phyloP scores from a whole-genome alignment of 1,140 invertebrate genomes.

The Drosophila triauraria region DNA sequence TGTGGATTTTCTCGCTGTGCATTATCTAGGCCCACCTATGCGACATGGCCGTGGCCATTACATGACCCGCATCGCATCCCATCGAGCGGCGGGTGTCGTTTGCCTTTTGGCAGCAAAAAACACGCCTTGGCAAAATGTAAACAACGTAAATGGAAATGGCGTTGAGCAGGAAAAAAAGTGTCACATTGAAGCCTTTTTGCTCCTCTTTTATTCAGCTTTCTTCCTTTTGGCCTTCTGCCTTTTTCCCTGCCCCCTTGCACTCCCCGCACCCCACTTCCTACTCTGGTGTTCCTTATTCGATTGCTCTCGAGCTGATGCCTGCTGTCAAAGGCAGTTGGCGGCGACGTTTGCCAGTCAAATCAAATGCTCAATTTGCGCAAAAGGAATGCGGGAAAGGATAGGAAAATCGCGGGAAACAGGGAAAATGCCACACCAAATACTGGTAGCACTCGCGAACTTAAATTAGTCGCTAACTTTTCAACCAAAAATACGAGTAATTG shows the following conservation, averaged over 20 bases:
- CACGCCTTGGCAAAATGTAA: conserved; percentile 69
- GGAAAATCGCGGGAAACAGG: conserved; percentile 15
- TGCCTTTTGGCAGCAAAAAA: conserved; percentile 71
- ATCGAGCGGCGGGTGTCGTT: conserved; percentile 72
- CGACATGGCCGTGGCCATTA: conserved; percentile 67
- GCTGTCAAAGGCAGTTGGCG: conserved; percentile 68
- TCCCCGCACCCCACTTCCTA: neutral
- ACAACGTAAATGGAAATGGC: conserved; percentile 79
- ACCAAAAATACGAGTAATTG: conserved; percentile 45
- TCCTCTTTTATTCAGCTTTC: conserved; percentile 32
- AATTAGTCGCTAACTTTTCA: conserved; percentile 44
- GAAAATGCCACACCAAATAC: neutral
- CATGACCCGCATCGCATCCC: conserved; percentile 74
- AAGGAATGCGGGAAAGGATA: conserved; percentile 12
- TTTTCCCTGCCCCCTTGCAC: neutral
- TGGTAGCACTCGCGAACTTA: conserved; percentile 9
- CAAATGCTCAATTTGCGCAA: conserved; percentile 76
- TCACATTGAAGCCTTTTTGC: conserved; percentile 68
- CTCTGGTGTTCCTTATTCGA: conserved; percentile 34
- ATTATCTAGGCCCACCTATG: conserved; percentile 47
- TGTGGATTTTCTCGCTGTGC: conserved; percentile 56
- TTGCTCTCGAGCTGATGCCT: conserved; percentile 39
- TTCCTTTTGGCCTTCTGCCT: conserved; percentile 11
- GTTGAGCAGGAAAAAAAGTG: conserved; percentile 57
- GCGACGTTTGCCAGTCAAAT: conserved; percentile 69